phyloP scores from a whole-genome alignment of 1,140 invertebrate genomes.

The Pseudomyrmex concolor region DNA sequence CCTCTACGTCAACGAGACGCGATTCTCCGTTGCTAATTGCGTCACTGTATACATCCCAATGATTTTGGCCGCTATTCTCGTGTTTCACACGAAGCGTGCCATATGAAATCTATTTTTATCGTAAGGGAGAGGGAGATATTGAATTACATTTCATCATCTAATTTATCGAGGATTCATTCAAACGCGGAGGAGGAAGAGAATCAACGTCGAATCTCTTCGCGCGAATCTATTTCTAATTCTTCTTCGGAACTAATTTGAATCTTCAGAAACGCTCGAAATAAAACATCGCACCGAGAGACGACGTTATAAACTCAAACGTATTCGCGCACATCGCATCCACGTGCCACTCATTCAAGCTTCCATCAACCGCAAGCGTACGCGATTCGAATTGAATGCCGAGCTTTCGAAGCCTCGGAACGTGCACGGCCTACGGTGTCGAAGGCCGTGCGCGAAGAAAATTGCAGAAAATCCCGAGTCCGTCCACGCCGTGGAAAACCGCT shows the following conservation, averaged over 20 bases:
- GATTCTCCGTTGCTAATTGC: constrained; percentile 3
- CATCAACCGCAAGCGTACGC: constrained; percentile 65
- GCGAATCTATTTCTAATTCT: no score
- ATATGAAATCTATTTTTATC: neutral
- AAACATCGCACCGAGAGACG: neutral
- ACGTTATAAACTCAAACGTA: constrained; percentile 34
- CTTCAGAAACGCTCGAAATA: constrained; percentile 31
- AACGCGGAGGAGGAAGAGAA: neutral
- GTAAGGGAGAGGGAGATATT: neutral
- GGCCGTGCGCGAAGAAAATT: constrained; percentile 74
- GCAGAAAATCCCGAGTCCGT: constrained; percentile 79
- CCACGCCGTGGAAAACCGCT: constrained; percentile 74
- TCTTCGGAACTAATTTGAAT: constrained; percentile 38
- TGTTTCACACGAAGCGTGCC: neutral
- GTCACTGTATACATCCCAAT: neutral
- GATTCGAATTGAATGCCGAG: constrained; percentile 76
- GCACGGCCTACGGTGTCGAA: constrained; percentile 71
- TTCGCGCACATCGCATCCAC: constrained; percentile 41
- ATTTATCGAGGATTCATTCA: constrained; percentile 24
- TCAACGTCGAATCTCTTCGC: neutral
- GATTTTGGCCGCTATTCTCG: constrained; percentile 11
- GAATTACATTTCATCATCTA: constrained; percentile 33
- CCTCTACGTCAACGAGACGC: constrained; percentile 77
- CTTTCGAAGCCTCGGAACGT: constrained; percentile 74
- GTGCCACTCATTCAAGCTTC: constrained; percentile 62